Evolutionary conservation across 2,888 invertebrate species (phyloP).

Genomic region (Catocala sponsa): DNA sequence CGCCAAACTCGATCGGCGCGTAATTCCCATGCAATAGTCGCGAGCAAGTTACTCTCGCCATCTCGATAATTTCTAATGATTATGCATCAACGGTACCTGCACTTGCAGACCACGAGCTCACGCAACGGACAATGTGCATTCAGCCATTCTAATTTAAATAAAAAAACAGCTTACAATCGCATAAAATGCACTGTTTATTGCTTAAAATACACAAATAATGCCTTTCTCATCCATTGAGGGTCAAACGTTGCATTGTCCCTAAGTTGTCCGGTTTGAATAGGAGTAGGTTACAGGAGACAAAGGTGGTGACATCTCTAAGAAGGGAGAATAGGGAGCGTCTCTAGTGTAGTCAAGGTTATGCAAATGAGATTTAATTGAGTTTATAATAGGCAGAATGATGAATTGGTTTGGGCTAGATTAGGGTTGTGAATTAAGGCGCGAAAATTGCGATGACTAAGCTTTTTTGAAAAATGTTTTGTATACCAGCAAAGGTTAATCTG

Average conservation of each 20-base stretch:
- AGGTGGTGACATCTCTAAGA: slow-evolving; percentile 85
- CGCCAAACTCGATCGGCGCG: slow-evolving; percentile 70
- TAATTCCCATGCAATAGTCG: slow-evolving; percentile 75
- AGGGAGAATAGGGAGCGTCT: slow-evolving; percentile 68
- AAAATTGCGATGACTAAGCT: slow-evolving; percentile 77
- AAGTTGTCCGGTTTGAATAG: slow-evolving; percentile 80
- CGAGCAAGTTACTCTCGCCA: slow-evolving; percentile 70
- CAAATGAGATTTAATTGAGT: slow-evolving; percentile 87
- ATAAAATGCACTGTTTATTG: slow-evolving; percentile 88
- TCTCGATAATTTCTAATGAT: slow-evolving; percentile 81
- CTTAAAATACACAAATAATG: slow-evolving; percentile 87
- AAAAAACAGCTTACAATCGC: slow-evolving; percentile 80
- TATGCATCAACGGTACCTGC: slow-evolving; percentile 84
- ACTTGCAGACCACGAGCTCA: slow-evolving; percentile 85
- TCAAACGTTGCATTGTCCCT: slow-evolving; percentile 83
- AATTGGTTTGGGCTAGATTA: slow-evolving; percentile 60
- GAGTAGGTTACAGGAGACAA: slow-evolving; percentile 83
- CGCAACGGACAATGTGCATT: slow-evolving; percentile 87
- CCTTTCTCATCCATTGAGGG: slow-evolving; percentile 81
- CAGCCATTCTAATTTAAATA: slow-evolving; percentile 83
- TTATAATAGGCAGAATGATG: slow-evolving; percentile 84
- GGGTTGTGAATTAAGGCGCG: slow-evolving; percentile 68
- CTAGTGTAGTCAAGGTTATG: slow-evolving; percentile 77
- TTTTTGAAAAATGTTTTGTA: slow-evolving; percentile 35
- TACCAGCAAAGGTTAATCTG: slow-evolving; percentile 34